These are phyloP conservation scores for Antrozous pallidus DNA, from an alignment of 2,797 vertebrate genomes.

Conservation along the genomic window DNA sequence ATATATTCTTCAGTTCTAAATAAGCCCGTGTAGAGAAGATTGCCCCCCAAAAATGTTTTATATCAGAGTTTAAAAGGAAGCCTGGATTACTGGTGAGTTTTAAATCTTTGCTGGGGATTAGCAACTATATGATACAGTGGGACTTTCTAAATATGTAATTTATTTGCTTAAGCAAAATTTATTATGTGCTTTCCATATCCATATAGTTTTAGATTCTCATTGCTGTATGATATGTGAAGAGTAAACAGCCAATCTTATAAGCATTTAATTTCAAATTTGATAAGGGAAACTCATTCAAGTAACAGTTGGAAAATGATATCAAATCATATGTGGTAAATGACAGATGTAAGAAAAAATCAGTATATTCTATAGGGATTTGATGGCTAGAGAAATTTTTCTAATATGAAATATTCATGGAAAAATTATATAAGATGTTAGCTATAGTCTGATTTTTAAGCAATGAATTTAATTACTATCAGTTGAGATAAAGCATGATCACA, in stretches of 20 bases:
- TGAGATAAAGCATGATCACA: neutral
- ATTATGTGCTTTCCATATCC: neutral
- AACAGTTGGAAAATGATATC: neutral
- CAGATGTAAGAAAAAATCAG: neutral
- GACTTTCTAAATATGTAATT: neutral
- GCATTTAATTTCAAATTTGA: neutral
- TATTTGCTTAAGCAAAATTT: neutral
- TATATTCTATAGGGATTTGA: neutral
- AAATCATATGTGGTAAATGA: neutral
- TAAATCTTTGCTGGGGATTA: neutral
- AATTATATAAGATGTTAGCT: neutral
- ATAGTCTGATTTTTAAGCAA: neutral
- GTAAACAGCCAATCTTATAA: neutral
- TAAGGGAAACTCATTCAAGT: neutral
- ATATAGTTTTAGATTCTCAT: neutral
- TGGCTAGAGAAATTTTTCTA: neutral
- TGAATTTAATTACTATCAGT: neutral
- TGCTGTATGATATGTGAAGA: neutral
- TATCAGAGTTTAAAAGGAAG: neutral
- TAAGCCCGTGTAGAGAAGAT: neutral
- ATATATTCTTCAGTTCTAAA: neutral
- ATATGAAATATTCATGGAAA: neutral
- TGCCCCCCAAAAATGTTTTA: neutral
- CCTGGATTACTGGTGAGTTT: neutral
- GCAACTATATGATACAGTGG: neutral